Base-by-base conservation (phyloP, 2,113 vertebrate species). In the Hemiprocne comata region DNA sequence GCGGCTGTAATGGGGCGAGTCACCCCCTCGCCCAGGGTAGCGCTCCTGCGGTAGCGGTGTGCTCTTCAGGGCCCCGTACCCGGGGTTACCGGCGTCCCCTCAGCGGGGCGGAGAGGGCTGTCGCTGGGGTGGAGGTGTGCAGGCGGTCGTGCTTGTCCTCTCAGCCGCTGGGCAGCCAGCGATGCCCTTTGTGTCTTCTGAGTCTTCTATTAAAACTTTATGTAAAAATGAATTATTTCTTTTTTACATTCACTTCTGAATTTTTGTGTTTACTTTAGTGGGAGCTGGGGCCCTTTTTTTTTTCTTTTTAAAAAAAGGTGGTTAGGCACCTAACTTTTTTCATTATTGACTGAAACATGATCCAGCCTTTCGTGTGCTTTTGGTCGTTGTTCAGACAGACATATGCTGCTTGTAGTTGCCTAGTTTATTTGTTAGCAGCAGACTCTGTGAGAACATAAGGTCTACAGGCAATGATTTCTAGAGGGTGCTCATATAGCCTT, bases 381-480 rank as follows among this genome's bases (percentile, higher is more conserved):
- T 55, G 29, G 53, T 77, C 86, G 92, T 95, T 94, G 89, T 96
- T 94, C 83, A 24, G 62, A 8, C 83, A 24, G 62, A 8, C 11
- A 2, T 11, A 31, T 0, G 7, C 42, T 76, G 51, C 72, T 36
- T 33, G 44, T 17, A 38, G 55, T 13, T 51, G 62, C 51, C 28
- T 7, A 0, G 51, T 24, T 73, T 13, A 25, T 60, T 53, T 62
- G 46, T n/a, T 23, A 21, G 74, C 25, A 70, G 76, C 51, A 7
- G 44, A 36, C 8, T 24, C 33, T 12, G 46, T 25, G 42, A 13
- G 77, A 40, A 24, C 15, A 0, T 3, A 7, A 58, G 29, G 10
- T 64, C 17, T 51, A 0, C 3, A 4, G 66, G 48, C 78, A 7
- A 8, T 7, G 19, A 15, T 53, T 81, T 71, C 9, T 20, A 12